Evolutionary conservation across 1,140 invertebrate species (phyloP).

Genomic region (Bathynomus jamesi): DNA sequence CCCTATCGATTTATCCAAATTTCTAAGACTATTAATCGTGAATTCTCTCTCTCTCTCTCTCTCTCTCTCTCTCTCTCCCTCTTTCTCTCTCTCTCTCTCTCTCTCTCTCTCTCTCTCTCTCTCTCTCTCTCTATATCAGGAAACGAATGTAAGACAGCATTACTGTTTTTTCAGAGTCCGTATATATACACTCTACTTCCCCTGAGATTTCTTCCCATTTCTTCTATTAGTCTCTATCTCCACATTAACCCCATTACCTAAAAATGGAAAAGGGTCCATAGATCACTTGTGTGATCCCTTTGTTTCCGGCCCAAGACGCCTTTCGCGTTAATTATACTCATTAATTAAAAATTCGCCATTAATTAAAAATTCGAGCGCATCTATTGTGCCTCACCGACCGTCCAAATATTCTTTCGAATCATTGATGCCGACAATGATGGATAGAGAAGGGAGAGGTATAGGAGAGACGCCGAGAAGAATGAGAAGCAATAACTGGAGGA

Average conservation of each 20-base stretch:
- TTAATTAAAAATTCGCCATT: constrained; percentile 1
- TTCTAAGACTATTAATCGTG: background rate
- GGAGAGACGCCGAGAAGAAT: background rate
- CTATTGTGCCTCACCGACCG: background rate
- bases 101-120: background rate
- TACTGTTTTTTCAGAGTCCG: background rate
- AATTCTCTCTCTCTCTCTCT: background rate
- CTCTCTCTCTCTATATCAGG: background rate
- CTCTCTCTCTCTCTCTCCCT: background rate
- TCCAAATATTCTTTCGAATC: constrained; percentile 1
- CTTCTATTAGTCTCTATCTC: constrained; percentile 1
- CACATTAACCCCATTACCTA: background rate
- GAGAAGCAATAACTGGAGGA: background rate
- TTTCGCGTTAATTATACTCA: background rate
- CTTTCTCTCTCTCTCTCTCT: no score
- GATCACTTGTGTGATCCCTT: constrained; percentile 1
- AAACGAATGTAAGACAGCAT: background rate
- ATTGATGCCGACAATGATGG: constrained; percentile 1
- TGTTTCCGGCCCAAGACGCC: background rate
- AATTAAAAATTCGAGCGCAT: constrained; percentile 1
- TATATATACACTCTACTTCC: background rate
- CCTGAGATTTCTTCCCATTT: background rate
- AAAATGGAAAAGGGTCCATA: background rate
- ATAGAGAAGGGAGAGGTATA: background rate
- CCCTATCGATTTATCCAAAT: constrained; percentile 1